Base-by-base conservation (phyloP, 64 coral and sea anemone species). In the Stichodactyla mertensii region DNA sequence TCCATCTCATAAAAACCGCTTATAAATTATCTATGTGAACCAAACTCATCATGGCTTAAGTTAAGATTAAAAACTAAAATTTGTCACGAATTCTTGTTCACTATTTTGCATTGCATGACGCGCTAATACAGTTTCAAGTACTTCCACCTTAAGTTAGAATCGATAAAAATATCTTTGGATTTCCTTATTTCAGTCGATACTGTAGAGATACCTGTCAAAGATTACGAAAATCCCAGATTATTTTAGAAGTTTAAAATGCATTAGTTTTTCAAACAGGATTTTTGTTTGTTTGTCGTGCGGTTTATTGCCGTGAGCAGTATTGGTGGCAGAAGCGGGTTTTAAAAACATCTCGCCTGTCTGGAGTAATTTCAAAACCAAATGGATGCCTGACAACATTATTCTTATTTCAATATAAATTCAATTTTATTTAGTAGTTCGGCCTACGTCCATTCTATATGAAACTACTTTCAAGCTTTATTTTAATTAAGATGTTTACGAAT, bases 61-160 rank as follows among this genome's bases (percentile, higher is more conserved):
- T 74, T 74, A 74, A 74, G 69, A 74, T 74, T 23, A 26, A 74
- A 66, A 74, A 74, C 69, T 74, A 31, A 74, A 74, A 74, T 74
- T 31, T 31, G 69, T 74, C 69, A 74, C 69, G 69, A 74, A 74
- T 74, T 31, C 7, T 74, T 26, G 69, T 31, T 7, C 15, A 13
- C 7, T 74, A 74, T 2, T 74, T 74, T 74, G 27, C 26, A 74
- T 74, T 26, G 10, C 16, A 74, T 74, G 9, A 74, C 69, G 69
- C 69, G 24, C 24, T 74, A 36, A 74, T 74, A 27, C 27, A 27
- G 22, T 74, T 31, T 74, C 69, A 31, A 74, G n/a, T 27, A 31
- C 69, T 74, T 66, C 19, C 19, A 6, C 62, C 19, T n/a, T 27
- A 23, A 31, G 27, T 74, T 74, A 27, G 27, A 27, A 27, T 11